Evolutionary conservation across 2,888 invertebrate species (phyloP), one percentile per base, ranked within the genome.

Genomic region (Dasysyrphus albostriatus): DNA sequence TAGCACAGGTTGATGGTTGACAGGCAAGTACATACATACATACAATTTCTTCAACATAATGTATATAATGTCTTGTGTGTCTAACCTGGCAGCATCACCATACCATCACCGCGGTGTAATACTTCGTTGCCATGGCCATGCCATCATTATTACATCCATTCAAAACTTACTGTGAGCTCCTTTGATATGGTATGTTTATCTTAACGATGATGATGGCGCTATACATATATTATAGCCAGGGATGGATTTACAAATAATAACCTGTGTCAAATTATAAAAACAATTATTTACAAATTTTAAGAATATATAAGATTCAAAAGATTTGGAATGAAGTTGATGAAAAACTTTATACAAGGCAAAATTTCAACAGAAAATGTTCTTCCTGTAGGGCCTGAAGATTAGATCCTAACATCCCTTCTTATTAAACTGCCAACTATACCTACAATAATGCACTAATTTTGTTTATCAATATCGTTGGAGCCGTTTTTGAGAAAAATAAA

Each of bases 1-100:
- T 84, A 80, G 75, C 58, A 69, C 69, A 75, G 75, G 75, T 70
- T 74, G 63, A 67, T 63, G 70, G 80, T 76, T 81, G 84, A 85
- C 76, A 81, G 73, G 70, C 65, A 75, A 58, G 47, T 70, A 69
- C 39, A 54, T 54, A 32, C 5, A 32, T n/a, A n/a, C n/a, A n/a
- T n/a, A n/a, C n/a, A n/a, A n/a, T n/a, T n/a, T 6, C 32, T 32
- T 32, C 4, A 32, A 32, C 32, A 32, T 7, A 4, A 32, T 32
- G 32, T 32, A 7, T 32, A 32, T 32, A 7, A 32, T 32, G 5
- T 32, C 7, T 32, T 32, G 32, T 32, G 7, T 32, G 19, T 81
- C 65, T 69, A 84, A 81, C 72, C 39, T 65, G 44, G 63, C 44
- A 70, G 54, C 47, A 56, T 70, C 44, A 56, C 56, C n/a, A 32